These are phyloP conservation scores for Lagria hirta DNA, from an alignment of 2,888 invertebrate genomes.

Conservation along the genomic window DNA sequence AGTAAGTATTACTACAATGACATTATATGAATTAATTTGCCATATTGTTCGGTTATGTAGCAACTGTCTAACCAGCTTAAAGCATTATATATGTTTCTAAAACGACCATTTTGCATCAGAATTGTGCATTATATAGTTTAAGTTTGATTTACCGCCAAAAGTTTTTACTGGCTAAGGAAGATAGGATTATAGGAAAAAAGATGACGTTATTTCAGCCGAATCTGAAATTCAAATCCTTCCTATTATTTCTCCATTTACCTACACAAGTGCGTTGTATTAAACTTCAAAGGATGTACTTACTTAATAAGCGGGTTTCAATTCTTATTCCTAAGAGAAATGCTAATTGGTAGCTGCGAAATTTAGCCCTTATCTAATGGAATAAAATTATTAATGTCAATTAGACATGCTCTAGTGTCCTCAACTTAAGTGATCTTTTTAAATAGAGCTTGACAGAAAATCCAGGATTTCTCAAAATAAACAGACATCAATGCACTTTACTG, in stretches of 20 bases:
- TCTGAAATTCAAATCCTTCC: slow-evolving; percentile 21
- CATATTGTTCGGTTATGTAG: slow-evolving; percentile 27
- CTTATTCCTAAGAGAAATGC: slow-evolving; percentile 15
- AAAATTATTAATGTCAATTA: slow-evolving; percentile 20
- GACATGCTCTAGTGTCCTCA: neutral
- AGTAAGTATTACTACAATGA: slow-evolving; percentile 21
- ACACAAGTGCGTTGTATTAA: slow-evolving; percentile 15
- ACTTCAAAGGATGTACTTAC: slow-evolving; percentile 26
- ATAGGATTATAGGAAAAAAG: slow-evolving; percentile 1
- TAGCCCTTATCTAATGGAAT: slow-evolving; percentile 21
- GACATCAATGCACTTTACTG: too few relatives aligned
- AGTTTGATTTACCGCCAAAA: too few relatives aligned
- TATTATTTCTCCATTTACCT: slow-evolving; percentile 21
- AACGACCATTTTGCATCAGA: too few relatives aligned
- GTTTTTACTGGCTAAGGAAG: slow-evolving; percentile 1
- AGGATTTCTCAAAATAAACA: too few relatives aligned
- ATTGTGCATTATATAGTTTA: too few relatives aligned
- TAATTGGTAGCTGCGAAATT: slow-evolving; percentile 25
- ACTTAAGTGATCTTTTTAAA: neutral
- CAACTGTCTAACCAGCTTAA: slow-evolving; percentile 24
- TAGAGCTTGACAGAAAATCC: too few relatives aligned
- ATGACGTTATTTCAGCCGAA: slow-evolving; percentile 10
- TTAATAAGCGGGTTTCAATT: slow-evolving; percentile 23
- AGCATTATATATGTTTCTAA: slow-evolving; percentile 13
- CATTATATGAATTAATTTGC: slow-evolving; percentile 25